Evolutionary conservation across 2,888 invertebrate species (phyloP).

Genomic region (Anodontia alba): DNA sequence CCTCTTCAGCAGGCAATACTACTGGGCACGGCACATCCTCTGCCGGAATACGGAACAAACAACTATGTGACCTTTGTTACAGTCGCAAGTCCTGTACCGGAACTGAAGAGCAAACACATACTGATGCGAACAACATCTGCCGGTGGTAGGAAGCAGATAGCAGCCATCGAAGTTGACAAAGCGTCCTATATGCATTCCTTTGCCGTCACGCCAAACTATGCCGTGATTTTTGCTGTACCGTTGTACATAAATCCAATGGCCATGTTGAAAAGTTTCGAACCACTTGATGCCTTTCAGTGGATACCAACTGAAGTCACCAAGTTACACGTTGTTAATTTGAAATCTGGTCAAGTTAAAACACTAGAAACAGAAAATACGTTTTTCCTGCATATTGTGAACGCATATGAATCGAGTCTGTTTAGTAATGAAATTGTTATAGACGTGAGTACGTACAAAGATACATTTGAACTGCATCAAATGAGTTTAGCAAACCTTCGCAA

Average conservation of each 20-base stretch:
- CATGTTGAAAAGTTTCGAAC: constrained; percentile 65
- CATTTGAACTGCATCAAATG: constrained; percentile 55
- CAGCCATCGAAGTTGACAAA: constrained; percentile 65
- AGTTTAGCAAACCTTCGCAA: constrained; percentile 47
- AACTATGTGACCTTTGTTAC: constrained; percentile 72
- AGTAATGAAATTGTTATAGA: constrained; percentile 56
- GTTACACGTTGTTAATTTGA: constrained; percentile 71
- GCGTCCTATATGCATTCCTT: constrained; percentile 81
- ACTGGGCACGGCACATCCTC: constrained; percentile 78
- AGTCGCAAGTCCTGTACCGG: constrained; percentile 65
- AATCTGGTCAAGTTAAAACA: constrained; percentile 59
- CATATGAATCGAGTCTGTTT: constrained; percentile 68
- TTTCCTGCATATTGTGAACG: constrained; percentile 78
- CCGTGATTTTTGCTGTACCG: constrained; percentile 75
- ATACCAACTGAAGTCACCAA: constrained; percentile 54
- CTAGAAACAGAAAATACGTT: constrained; percentile 71
- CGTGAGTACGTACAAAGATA: constrained; percentile 55
- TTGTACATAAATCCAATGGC: constrained; percentile 71
- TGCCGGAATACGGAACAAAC: constrained; percentile 74
- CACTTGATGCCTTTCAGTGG: constrained; percentile 75
- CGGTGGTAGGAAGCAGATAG: constrained; percentile 68
- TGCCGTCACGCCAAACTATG: constrained; percentile 74
- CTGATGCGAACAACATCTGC: constrained; percentile 71
- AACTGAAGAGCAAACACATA: constrained; percentile 56
- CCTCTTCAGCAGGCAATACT: constrained; percentile 28